These are phyloP conservation scores for Trichopoda pennipes DNA, from an alignment of 2,888 invertebrate species.

Conservation along the genomic window DNA sequence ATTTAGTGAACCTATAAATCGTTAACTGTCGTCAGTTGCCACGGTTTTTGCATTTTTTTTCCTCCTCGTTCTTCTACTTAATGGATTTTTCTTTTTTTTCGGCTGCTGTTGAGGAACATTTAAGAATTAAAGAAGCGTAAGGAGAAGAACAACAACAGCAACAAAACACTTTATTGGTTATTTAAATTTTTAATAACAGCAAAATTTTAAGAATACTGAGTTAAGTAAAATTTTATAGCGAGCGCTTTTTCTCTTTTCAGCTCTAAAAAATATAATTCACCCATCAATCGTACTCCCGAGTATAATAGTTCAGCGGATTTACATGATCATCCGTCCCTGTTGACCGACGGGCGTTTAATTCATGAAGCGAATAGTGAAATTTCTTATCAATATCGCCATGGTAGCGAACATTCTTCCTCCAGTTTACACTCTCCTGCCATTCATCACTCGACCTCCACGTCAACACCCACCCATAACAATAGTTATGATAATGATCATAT, in stretches of 20 bases:
- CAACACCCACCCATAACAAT: constrained; percentile 64
- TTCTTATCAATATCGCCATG: constrained; percentile 75
- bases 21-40: constrained; percentile 71
- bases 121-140: too few relatives aligned
- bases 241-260: constrained; percentile 69
- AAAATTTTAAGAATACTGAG: constrained; percentile 46
- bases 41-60: constrained; percentile 64
- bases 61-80: constrained; percentile 37
- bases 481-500: constrained; percentile 61
- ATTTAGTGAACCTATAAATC: constrained; percentile 76
- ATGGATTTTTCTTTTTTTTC: constrained; percentile 26
- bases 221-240: constrained; percentile 3
- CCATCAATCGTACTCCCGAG: constrained; percentile 73
- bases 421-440: constrained; percentile 78
- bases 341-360: constrained; percentile 73
- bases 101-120: constrained; percentile 53
- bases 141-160: neutral
- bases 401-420: constrained; percentile 78
- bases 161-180: constrained; percentile 36
- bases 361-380: constrained; percentile 71
- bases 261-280: constrained; percentile 75
- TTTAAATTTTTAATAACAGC: constrained; percentile 57
- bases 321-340: constrained; percentile 74
- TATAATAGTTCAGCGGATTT: constrained; percentile 75
- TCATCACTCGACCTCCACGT: constrained; percentile 71